Evolutionary conservation across 1,140 invertebrate genomes (phyloP).

Genomic region (Rhyacophila brunnea): DNA sequence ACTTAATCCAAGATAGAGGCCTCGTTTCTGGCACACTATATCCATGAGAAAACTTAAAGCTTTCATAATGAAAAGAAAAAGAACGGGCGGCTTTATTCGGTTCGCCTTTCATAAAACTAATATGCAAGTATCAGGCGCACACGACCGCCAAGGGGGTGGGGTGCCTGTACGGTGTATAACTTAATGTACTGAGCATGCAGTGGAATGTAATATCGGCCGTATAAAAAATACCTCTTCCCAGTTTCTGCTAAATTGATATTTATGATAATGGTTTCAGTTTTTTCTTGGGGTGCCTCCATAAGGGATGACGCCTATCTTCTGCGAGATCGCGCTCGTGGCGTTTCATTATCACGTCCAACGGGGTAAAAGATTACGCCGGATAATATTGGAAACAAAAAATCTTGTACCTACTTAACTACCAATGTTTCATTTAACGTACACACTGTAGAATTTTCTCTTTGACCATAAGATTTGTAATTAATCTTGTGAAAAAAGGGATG

Average conservation of each 20-base stretch:
- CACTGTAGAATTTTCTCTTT: too few relatives aligned
- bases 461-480: too few relatives aligned
- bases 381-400: background rate
- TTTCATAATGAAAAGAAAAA: slow-evolving; percentile 31
- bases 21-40: too few relatives aligned
- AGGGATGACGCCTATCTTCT: slow-evolving; percentile 5
- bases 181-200: slow-evolving; percentile 29
- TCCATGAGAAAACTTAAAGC: slow-evolving; percentile 5
- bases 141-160: slow-evolving; percentile 4
- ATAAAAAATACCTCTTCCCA: slow-evolving; percentile 12
- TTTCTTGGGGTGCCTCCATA: slow-evolving; percentile 4
- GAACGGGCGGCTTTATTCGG: slow-evolving; percentile 20
- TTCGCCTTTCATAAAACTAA: slow-evolving; percentile 34
- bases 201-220: slow-evolving; percentile 33
- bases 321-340: slow-evolving; percentile 4
- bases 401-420: too few relatives aligned
- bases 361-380: slow-evolving; percentile 2
- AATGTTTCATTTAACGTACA: too few relatives aligned
- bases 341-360: slow-evolving; percentile 19
- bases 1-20: too few relatives aligned
- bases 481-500: too few relatives aligned
- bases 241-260: slow-evolving; percentile 34
- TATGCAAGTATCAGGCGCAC: slow-evolving; percentile 31
- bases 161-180: slow-evolving; percentile 11
- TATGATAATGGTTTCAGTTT: slow-evolving; percentile 35